Base-by-base conservation (phyloP, 2,113 vertebrate species). In the Reinhardtius hippoglossoides region DNA sequence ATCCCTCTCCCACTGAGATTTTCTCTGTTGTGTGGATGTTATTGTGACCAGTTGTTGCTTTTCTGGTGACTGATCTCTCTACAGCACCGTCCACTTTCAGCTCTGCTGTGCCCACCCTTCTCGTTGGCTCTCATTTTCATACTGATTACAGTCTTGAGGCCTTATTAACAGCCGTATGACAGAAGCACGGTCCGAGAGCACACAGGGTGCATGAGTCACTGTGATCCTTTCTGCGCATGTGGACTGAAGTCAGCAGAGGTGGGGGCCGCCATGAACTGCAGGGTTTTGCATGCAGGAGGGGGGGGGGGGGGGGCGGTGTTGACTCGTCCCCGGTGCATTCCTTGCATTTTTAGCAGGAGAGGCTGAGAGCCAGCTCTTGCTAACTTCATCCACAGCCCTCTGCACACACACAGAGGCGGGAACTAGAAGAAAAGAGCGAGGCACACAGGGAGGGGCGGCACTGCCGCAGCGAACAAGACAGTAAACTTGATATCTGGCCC, bases 311-410 rank as follows among this genome's bases (percentile, higher is more conserved):
- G 62, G 40, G 80, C 71, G 80, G 84, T 74, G 73, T 78, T 67
- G 81, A 88, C 85, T 88, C 76, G 78, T 86, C 65, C 85, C 80
- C 75, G n/a, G 58, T 74, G 78, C 92, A 95, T 94, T 94, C 93
- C 88, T 84, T 68, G 77, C 91, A 94, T 95, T 91, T 92, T 88
- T 87, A 63, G 31, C 70, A 69, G 74, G 76, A 90, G 69, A 86
- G 82, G 84, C 86, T 5, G 1, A 72, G 20, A 83, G 80, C 81
- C 85, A 84, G 82, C 72, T 71, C 77, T 62, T 16, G 4, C 84
- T 70, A 74, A 68, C 88, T 85, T 88, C 60, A 76, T 74, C 76
- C 77, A 83, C 62, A 76, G 58, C 44, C 35, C 40, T 72, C 35
- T 63, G 56, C 26, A 66, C 46, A 79, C 57, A 79, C 52, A 55